These are phyloP conservation scores for Petrocephalus sullivani DNA, from an alignment of 2,797 vertebrate genomes.

Conservation along the genomic window DNA sequence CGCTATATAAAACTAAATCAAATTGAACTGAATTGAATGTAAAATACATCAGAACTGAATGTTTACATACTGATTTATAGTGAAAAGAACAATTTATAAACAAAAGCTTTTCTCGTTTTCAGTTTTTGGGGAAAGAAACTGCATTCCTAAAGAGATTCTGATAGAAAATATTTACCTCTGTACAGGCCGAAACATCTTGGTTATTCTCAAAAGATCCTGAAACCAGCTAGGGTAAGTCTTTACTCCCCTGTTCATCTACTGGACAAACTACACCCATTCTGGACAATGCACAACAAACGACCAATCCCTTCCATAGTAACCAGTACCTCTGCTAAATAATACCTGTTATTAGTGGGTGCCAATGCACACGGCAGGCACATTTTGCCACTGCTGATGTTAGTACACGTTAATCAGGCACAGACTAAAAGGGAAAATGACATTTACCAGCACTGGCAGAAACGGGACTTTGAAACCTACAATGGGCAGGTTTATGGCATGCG, in stretches of 20 bases:
- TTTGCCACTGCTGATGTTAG: too few relatives aligned
- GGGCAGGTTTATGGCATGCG: background rate
- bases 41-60: background rate
- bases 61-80: background rate
- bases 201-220: background rate
- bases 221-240: background rate
- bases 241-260: background rate
- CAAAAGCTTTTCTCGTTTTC: background rate
- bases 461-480: background rate
- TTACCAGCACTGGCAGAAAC: background rate
- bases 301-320: background rate
- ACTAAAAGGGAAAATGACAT: background rate
- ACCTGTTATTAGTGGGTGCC: background rate
- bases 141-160: background rate
- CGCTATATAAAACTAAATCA: too few relatives aligned
- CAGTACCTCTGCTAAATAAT: background rate
- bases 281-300: background rate
- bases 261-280: background rate
- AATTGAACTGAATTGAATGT: background rate
- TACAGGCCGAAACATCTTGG: background rate
- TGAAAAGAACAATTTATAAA: background rate
- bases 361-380: background rate
- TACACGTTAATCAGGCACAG: background rate
- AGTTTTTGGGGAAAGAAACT: background rate
- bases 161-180: background rate